These are phyloP conservation scores for Metopolophium dirhodum DNA, from an alignment of 1,140 invertebrate species.

Conservation along the genomic window DNA sequence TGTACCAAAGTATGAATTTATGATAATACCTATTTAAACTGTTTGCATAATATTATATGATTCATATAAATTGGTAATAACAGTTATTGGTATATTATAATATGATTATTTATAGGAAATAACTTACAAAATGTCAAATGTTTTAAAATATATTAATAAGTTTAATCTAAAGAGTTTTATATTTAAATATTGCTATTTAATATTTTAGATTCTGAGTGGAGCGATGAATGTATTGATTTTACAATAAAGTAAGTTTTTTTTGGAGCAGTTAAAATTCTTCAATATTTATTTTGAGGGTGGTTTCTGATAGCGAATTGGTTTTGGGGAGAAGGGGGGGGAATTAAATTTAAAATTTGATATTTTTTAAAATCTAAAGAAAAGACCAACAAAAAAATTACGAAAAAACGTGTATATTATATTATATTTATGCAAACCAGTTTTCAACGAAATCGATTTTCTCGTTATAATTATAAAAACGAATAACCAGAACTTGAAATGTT, in stretches of 20 bases:
- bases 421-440: no score
- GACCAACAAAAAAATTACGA: no score
- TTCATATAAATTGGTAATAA: neutral
- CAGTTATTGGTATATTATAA: no score
- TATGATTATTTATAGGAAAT: no score
- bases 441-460: no score
- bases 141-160: neutral
- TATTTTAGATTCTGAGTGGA: neutral
- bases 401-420: no score
- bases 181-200: neutral
- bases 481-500: no score
- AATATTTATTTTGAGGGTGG: no score
- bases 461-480: no score
- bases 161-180: neutral
- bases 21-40: neutral
- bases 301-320: neutral
- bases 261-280: neutral
- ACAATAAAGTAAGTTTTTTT: neutral
- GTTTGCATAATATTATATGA: neutral
- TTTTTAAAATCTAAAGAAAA: no score
- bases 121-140: neutral
- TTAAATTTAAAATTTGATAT: no score
- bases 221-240: neutral
- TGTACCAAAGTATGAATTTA: neutral
- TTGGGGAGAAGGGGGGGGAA: no score